Conservation (phyloP, 2,888 invertebrate genomes). For the Chesias legatella region DNA sequence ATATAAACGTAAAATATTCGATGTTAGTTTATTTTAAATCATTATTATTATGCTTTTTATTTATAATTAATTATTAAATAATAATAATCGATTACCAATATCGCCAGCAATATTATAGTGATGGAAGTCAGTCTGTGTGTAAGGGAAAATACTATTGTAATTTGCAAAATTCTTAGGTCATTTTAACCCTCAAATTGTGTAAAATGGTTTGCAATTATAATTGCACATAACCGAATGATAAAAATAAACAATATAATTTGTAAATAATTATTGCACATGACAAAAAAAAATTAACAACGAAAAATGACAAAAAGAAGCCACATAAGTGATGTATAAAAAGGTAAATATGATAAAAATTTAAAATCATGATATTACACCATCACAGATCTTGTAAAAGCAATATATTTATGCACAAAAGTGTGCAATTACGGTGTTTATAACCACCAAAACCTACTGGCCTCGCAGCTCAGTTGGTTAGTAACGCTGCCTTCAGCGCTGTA, state of each 20-base stretch:
- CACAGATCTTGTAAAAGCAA: constrained; percentile 35
- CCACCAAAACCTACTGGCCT: background rate
- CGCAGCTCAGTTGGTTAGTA: too few relatives aligned
- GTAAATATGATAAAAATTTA: background rate
- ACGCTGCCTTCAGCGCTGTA: too few relatives aligned
- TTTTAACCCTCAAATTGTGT: constrained; percentile 1
- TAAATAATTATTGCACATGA: constrained; percentile 19
- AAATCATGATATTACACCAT: constrained; percentile 29
- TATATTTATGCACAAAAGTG: constrained; percentile 3
- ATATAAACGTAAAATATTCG: constrained; percentile 11
- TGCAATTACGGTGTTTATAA: background rate
- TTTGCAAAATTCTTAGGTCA: background rate
- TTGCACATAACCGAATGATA: too few relatives aligned
- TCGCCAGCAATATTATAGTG: background rate
- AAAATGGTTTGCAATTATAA: too few relatives aligned
- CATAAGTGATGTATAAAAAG: too few relatives aligned
- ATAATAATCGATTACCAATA: background rate
- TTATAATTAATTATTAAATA: constrained; percentile 6
- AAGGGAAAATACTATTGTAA: background rate
- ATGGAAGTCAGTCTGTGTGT: constrained; percentile 17
- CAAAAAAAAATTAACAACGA: constrained; percentile 8
- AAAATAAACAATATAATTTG: background rate
- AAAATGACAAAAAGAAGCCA: too few relatives aligned
- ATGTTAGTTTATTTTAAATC: constrained; percentile 6
- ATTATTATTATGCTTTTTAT: constrained; percentile 12